Evolutionary conservation across 1,140 invertebrate species (phyloP).

Genomic region (Sarcophaga peregrina): DNA sequence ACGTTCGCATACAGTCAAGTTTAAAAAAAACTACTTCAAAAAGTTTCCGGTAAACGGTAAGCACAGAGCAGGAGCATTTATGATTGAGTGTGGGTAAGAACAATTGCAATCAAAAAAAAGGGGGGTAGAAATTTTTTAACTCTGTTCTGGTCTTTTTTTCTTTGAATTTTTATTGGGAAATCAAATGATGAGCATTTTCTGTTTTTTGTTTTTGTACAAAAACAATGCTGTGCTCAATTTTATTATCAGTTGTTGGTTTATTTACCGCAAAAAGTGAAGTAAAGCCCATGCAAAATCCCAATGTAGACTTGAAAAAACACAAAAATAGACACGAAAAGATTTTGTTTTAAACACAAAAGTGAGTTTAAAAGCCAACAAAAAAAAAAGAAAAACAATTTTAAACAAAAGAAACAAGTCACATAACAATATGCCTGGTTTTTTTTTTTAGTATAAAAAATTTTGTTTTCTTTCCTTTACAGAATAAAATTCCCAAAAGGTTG

Average conservation of each 20-base stretch:
- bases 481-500: background rate
- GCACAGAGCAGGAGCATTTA: background rate
- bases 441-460: background rate
- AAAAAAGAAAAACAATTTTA: background rate
- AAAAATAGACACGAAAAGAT: background rate
- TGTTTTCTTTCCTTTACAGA: background rate
- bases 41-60: constrained; percentile 33
- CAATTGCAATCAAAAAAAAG: background rate
- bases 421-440: constrained; percentile 1
- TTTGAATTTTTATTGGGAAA: background rate
- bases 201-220: too few species aligned
- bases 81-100: background rate
- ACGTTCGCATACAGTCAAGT: background rate
- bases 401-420: background rate
- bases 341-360: background rate
- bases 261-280: background rate
- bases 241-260: background rate
- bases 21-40: constrained; percentile 22
- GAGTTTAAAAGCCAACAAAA: background rate
- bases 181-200: constrained; percentile 5
- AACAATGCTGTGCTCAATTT: background rate
- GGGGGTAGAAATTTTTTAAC: too few species aligned
- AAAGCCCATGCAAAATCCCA: background rate
- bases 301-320: background rate
- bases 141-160: too few species aligned